These are phyloP conservation scores for Harpalus rufipes DNA, from an alignment of 2,888 invertebrate species.

Conservation along the genomic window DNA sequence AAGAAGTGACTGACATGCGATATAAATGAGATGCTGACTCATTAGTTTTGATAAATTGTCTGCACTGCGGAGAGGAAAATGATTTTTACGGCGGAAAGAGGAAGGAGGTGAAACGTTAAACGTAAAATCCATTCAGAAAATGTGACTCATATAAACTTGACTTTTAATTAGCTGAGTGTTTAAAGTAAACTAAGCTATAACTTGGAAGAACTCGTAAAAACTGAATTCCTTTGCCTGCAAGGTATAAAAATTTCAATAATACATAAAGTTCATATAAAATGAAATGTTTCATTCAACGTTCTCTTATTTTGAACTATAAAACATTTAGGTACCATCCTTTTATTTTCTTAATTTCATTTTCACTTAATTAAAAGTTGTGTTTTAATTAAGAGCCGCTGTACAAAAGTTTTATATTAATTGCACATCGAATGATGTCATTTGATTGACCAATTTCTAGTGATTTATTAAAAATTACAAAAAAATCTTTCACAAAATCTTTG, in stretches of 20 bases:
- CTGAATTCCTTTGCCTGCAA: not conserved
- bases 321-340: not conserved
- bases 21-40: slow-evolving; percentile 66
- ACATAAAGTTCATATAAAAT: slow-evolving; percentile 6
- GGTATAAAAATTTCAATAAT: slow-evolving; percentile 16
- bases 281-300: slow-evolving; percentile 9
- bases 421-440: no score
- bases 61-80: slow-evolving; percentile 45
- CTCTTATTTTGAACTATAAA: slow-evolving; percentile 1
- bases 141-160: slow-evolving; percentile 24
- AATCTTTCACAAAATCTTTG: no score
- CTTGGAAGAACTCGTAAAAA: slow-evolving; percentile 24
- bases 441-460: no score
- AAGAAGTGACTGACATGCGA: slow-evolving; percentile 59
- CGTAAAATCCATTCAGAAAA: slow-evolving; percentile 30
- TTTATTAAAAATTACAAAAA: no score
- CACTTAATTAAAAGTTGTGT: slow-evolving; percentile 9
- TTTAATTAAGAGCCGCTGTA: no score
- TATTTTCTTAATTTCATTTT: slow-evolving; percentile 13
- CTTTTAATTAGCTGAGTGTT: slow-evolving; percentile 32
- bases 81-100: slow-evolving; percentile 57
- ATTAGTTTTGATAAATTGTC: slow-evolving; percentile 66
- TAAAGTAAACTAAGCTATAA: slow-evolving; percentile 4
- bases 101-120: slow-evolving; percentile 32
- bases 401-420: no score